Base-by-base conservation (phyloP, 2,797 vertebrate genomes). In the Oryzias sinensis region DNA sequence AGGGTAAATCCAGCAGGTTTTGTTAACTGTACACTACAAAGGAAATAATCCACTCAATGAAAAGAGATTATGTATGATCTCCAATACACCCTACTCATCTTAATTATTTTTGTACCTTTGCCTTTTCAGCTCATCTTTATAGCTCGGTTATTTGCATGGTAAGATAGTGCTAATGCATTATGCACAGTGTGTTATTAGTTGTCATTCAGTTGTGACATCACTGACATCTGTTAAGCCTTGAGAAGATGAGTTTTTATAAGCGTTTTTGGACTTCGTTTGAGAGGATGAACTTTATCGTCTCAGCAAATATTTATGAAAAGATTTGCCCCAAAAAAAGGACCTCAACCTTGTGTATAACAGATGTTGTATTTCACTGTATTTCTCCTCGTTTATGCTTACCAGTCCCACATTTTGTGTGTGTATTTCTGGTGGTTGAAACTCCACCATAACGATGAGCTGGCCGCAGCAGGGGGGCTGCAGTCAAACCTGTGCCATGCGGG, bases 321-420 rank as follows among this genome's bases (percentile, higher is more conserved):
- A 48, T 59, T 66, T 70, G 67, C 69, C 70, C 70, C 68, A 53
- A 52, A 69, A 53, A 52, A 64, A 67, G 61, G 70, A 64, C 70
- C 72, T 70, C 77, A 76, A 82, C 71, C 52, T 71, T 70, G 61
- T 65, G 71, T 53, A 65, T 79, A 87, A 89, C 90, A 91, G 88
- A 87, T 89, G 68, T 83, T 87, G 85, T 81, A 84, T 84, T 42
- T 76, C 67, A 46, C 64, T 29, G 56, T 65, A 57, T 82, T 76
- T 79, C 59, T 79, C 49, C 65, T 68, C 74, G 63, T 62, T 62
- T 73, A 63, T 51, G 64, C 65, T 68, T 27, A 44, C 44, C 56
- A 55, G 55, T 61, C 48, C 56, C 27, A 50, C 49, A 59, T 71
- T 66, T 18, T 53, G 47, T 61, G 20, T 62, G 46, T 75, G 58